Base-by-base conservation (phyloP, 2,113 vertebrate species). In the Gymnogyps californianus region DNA sequence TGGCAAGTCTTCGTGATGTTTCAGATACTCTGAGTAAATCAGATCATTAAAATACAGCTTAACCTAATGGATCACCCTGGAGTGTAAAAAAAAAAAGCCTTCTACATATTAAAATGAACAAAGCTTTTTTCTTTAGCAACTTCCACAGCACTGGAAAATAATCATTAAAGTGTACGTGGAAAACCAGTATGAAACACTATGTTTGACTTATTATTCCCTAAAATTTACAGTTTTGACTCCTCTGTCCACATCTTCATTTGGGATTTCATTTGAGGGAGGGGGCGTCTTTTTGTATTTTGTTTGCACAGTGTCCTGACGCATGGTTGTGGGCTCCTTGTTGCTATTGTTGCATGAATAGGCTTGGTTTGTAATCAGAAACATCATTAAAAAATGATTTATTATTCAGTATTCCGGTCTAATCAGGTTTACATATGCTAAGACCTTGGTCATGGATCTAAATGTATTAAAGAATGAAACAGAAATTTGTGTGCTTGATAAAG, bases 1-100 rank as follows among this genome's bases (percentile, higher is more conserved):
- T 54, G 42, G n/a, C 47, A 92, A 89, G 28, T 70, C 52, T 76
- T 92, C 1, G 0, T 79, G 88, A 61, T 87, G 42, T 89, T 95
- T 84, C 57, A 76, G 76, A n/a, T 44, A 57, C 57, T 82, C 54
- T 78, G 65, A 74, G 58, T 94, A 89, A 93, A 84, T 89, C 44
- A 89, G 49, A 28, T 91, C 52, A 84, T 89, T 96, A 93, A 89
- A 95, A 91, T 87, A 57, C 31, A 94, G 47, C 49, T 96, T 92
- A 87, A 91, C 44, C 28, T 94, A 82, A 84, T 87, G 54, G 70
- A 61, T 89, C 24, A 71, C 36, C 10, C 28, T 49, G 44, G 40
- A 71, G 47, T 71, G 16, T 44, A 24, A 62, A 66, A 24, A 49
- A 78, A 40, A 55, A 19, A 74, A 79, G 17, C 51, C 49, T 44